Evolutionary conservation across 2,797 vertebrate genomes (phyloP), one percentile per base, ranked within the genome.

Genomic region (Dicrostonyx torquatus): DNA sequence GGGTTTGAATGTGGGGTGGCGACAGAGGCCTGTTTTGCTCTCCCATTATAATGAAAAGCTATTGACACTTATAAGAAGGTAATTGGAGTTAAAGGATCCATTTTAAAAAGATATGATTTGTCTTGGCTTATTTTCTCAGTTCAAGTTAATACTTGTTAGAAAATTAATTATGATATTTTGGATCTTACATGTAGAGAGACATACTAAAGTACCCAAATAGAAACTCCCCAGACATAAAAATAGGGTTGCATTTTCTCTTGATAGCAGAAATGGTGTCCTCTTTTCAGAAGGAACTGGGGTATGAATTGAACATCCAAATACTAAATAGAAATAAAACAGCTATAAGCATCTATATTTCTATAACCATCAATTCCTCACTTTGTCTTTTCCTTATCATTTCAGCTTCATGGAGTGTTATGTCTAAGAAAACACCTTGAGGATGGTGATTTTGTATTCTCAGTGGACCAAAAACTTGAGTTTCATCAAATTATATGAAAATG

Each of bases 371-470:
- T 93, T 89, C 70, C 93, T 90, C 8, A 83, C 45, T 96, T 87
- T 95, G 86, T 86, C 84, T 94, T 95, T 98, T 96, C 92, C 94
- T 97, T 97, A 97, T 98, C 66, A 95, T 95, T 40, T 92, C 95
- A 91, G 34, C 48, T 89, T 73, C 50, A 76, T 78, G 79, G 58
- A 84, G 48, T 90, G 89, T 90, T 84, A n/a, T 90, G 62, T 96
- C 94, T 97, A 95, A 94, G 92, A 97, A 97, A 98, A 97, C 24
- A 92, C 96, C 97, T 96, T 94, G 94, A 96, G 91, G 60, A 73
- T 77, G 93, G 92, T 97, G 96, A 97, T 96, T 62, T 75, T 97
- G 96, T 97, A 98, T 94, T 58, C 93, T 64, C 87, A 96, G 64
- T 76, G 93, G 90, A 60, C 50, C 85, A 68, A 64, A 87, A 97